These are phyloP conservation scores for Pluvianellus socialis DNA, from an alignment of 2,113 vertebrate genomes.

Conservation along the genomic window DNA sequence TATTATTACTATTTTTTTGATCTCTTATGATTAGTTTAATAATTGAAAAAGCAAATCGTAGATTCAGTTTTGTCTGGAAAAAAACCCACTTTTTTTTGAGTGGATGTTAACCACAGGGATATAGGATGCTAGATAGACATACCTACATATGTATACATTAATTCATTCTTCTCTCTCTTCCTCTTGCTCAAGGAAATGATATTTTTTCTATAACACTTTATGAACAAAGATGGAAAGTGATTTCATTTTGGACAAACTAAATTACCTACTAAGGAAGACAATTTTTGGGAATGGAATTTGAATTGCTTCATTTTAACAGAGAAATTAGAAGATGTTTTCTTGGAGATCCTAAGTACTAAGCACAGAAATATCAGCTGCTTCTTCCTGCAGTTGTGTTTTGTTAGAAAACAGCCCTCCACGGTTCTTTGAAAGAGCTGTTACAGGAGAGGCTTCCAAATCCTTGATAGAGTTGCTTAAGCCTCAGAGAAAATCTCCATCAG, in stretches of 20 bases:
- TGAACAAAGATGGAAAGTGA: not conserved
- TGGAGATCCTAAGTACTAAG: not conserved
- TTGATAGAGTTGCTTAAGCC: not conserved
- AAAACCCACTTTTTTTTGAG: not conserved
- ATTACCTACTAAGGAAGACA: not conserved
- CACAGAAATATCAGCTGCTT: not conserved
- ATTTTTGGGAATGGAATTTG: not conserved
- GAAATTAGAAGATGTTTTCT: not conserved
- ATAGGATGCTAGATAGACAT: not conserved
- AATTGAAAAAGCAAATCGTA: not conserved
- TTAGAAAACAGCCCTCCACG: not conserved
- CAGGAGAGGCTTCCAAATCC: not conserved
- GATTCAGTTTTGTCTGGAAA: not conserved
- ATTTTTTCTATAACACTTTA: not conserved
- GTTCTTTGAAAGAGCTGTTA: not conserved
- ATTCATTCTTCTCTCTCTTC: not conserved
- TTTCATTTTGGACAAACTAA: not conserved
- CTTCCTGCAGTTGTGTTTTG: not conserved
- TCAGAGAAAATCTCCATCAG: conserved; percentile 5
- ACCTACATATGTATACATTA: not conserved
- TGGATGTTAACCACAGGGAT: not conserved
- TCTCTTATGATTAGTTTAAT: not conserved
- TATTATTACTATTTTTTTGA: not conserved
- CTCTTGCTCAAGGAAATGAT: not conserved
- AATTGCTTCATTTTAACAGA: not conserved